Evolutionary conservation across 1,140 invertebrate genomes (phyloP), one percentile per base, ranked within the genome.

Genomic region (Marisa cornuarietis): DNA sequence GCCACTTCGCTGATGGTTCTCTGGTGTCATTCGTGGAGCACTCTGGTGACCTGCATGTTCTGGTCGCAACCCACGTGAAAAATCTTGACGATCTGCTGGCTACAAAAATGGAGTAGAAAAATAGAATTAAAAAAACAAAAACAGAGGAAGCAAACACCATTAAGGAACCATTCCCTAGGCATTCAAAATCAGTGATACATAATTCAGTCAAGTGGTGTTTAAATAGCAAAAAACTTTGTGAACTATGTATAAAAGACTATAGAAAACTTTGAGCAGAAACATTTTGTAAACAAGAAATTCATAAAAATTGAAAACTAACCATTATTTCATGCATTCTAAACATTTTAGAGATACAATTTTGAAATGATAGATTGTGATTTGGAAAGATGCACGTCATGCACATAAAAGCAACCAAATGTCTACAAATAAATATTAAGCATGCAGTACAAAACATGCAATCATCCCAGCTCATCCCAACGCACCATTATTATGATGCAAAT

Each of bases 11-110:
- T 77, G 76, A 49, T 54, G 31, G 42, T 77, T 54, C 49, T 77
- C 63, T 26, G 74, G 61, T 16, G 52, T 73, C 24, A 68, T 69
- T 24, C 22, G 26, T 4, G 52, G 73, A 9, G 26, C 54, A n/a
- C 22, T 71, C 71, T 74, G 66, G 20, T 80, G 68, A 10, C 75
- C 79, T 5, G 88, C 88, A 73, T 89, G 88, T 73, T 89, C 88
- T 24, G 88, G 88, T 52, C 85, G 83, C 24, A 89, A 69, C 62
- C 88, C 87, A 51, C 81, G 74, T 20, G 87, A 88, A 81, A 89
- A 89, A 78, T 89, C 86, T 71, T 85, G 83, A 22, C 84, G 31
- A 20, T 77, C 76, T 31, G 65, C 49, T 9, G 85, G 84, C 87
- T 89, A 82, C 54, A 83, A 82, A 6, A 42, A 42, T 42, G 31